Evolutionary conservation across 2,888 invertebrate species (phyloP), one percentile per base, ranked within the genome.

Genomic region (Calameuta filiformis): DNA sequence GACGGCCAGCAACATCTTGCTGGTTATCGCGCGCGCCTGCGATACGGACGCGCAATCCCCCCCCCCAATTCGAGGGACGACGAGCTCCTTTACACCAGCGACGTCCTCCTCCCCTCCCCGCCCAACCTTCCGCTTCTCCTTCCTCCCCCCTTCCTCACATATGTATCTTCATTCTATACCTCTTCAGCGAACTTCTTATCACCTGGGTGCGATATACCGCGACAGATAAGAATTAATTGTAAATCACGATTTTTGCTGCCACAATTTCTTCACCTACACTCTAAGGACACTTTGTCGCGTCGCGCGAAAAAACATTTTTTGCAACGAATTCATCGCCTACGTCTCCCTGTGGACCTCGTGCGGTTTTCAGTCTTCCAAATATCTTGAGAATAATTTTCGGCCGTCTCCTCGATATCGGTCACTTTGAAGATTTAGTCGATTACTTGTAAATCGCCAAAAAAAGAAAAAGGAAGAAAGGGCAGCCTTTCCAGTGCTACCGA

Each of bases 1-100:
- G 86, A 88, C 89, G 88, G 88, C 87, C 88, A 89, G 87, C 89
- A 89, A 87, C 89, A 90, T 89, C 90, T 90, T 89, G 84, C 81
- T 86, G 87, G 87, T 89, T 88, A 87, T 88, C 87, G 87, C 85
- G 85, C 85, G 85, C 82, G 80, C 15, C 15, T 40, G 15, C 40
- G 40, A 40, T 40, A 40, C 40, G 12, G 40, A 15, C 40, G 40
- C 40, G 40, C 15, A 4, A 4, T 12, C 33, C 33, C 33, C 33
- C 33, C 37, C 37, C 12, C 12, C 12, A 15, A 40, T 40, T 40
- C 37, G 56, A 37, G 74, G 35, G 68, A 68, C 77, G 68, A 23
- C 31, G 31, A 31, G 73, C 77, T 73, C 78, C 69, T 37, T 77
- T 75, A 73, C 77, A 76, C 76, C 74, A 68, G 69, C 69, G 30